phyloP scores from a whole-genome alignment of 2,888 invertebrate genomes.

The Netelia inedita region DNA sequence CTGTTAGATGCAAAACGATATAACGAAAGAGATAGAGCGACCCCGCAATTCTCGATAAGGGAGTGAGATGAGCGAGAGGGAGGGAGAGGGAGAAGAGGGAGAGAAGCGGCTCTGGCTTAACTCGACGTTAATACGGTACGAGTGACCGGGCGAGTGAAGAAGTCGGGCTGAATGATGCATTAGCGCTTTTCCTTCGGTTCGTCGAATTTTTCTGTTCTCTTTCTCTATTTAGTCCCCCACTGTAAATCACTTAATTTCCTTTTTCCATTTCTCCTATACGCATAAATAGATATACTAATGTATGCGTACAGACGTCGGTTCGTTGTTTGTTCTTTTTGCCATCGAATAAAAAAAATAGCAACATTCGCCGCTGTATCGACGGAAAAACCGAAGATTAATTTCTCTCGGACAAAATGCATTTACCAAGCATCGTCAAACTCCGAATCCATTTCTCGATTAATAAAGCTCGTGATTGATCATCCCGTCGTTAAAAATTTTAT shows the following conservation, averaged over 20 bases:
- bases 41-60: slow-evolving; percentile 50
- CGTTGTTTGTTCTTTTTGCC: slow-evolving; percentile 28
- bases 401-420: slow-evolving; percentile 7
- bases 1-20: slow-evolving; percentile 35
- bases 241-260: slow-evolving; percentile 19
- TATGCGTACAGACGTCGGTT: slow-evolving; percentile 4
- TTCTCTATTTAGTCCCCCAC: slow-evolving; percentile 19
- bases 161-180: slow-evolving; percentile 65
- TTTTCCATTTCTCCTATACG: slow-evolving; percentile 12
- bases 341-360: slow-evolving; percentile 16
- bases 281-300: not conserved
- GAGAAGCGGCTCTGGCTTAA: slow-evolving; percentile 42
- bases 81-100: not conserved
- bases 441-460: not conserved
- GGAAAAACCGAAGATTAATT: slow-evolving; percentile 41
- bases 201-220: slow-evolving; percentile 29
- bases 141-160: slow-evolving; percentile 43
- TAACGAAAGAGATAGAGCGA: slow-evolving; percentile 21
- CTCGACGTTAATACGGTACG: slow-evolving; percentile 60
- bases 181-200: slow-evolving; percentile 59
- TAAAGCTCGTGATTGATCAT: not conserved
- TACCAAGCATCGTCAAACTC: not conserved
- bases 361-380: not conserved
- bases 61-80: not conserved
- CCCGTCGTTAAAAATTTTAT: not conserved